Evolutionary conservation across 2,888 invertebrate genomes (phyloP).

Genomic region (Saturnia japonica): DNA sequence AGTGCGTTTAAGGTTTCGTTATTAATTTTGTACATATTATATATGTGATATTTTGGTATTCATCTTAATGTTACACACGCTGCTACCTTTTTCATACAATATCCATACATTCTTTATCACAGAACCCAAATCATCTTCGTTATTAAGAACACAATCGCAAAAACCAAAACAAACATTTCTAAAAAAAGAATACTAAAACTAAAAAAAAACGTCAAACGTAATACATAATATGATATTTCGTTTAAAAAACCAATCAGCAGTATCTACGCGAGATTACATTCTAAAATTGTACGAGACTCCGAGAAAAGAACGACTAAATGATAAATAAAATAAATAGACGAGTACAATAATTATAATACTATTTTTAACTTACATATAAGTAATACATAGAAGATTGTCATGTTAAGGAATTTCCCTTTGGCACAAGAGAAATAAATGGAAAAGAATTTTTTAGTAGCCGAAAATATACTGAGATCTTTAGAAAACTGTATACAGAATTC

Average conservation of each 20-base stretch:
- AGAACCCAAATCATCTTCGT: slow-evolving; percentile 58
- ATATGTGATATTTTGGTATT: slow-evolving; percentile 20
- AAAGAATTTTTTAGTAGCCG: slow-evolving; percentile 45
- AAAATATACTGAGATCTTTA: slow-evolving; percentile 71
- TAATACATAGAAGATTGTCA: slow-evolving; percentile 63
- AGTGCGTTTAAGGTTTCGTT: neutral
- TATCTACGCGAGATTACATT: slow-evolving; percentile 1
- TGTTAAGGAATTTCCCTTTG: slow-evolving; percentile 67
- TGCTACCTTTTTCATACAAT: slow-evolving; percentile 36
- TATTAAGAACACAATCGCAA: slow-evolving; percentile 29
- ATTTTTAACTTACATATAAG: slow-evolving; percentile 35
- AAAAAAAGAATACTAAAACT: slow-evolving; percentile 36
- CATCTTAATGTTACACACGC: slow-evolving; percentile 19
- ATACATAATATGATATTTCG: slow-evolving; percentile 22
- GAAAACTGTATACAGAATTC: slow-evolving; percentile 73
- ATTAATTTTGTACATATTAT: slow-evolving; percentile 2
- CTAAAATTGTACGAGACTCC: slow-evolving; percentile 23
- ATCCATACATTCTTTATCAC: slow-evolving; percentile 59
- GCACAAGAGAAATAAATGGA: slow-evolving; percentile 68
- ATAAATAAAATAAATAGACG: slow-evolving; percentile 67
- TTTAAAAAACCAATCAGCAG: neutral
- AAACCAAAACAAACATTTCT: slow-evolving; percentile 45
- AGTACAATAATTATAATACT: slow-evolving; percentile 56
- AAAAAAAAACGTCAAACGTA: slow-evolving; percentile 14
- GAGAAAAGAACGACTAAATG: slow-evolving; percentile 19